Conservation (phyloP, 2,888 invertebrate species). For the Listrodromus nycthemerus region DNA sequence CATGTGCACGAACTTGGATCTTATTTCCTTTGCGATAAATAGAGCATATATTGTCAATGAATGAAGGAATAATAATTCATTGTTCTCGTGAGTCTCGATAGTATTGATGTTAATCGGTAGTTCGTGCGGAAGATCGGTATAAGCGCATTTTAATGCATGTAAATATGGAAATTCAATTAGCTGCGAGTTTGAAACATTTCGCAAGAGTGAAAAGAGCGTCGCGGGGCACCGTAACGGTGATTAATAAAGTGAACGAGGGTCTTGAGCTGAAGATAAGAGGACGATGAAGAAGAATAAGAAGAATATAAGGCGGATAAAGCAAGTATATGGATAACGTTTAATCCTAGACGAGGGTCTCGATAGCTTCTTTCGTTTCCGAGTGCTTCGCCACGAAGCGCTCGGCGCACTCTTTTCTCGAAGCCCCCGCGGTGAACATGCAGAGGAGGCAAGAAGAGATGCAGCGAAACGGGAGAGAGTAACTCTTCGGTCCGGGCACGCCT, state of each 20-base stretch:
- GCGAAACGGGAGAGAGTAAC: slow-evolving; percentile 70
- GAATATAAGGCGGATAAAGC: slow-evolving; percentile 8
- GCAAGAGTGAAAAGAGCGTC: slow-evolving; percentile 53
- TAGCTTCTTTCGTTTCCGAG: slow-evolving; percentile 55
- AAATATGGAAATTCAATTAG: slow-evolving; percentile 68
- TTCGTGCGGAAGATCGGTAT: slow-evolving; percentile 23
- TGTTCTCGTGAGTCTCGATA: neutral
- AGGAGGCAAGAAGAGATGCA: slow-evolving; percentile 34
- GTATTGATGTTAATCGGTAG: slow-evolving; percentile 39
- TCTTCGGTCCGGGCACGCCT: slow-evolving; percentile 70
- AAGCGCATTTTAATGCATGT: slow-evolving; percentile 53
- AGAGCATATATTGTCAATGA: slow-evolving; percentile 68
- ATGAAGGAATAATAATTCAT: slow-evolving; percentile 48
- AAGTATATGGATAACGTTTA: slow-evolving; percentile 49
- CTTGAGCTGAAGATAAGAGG: slow-evolving; percentile 40
- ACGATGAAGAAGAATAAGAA: slow-evolving; percentile 17
- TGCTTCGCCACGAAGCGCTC: slow-evolving; percentile 15
- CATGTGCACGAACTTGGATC: slow-evolving; percentile 30
- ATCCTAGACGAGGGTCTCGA: slow-evolving; percentile 47
- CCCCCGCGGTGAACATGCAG: slow-evolving; percentile 32
- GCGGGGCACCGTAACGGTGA: slow-evolving; percentile 52
- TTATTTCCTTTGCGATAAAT: slow-evolving; percentile 69
- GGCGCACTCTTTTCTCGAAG: slow-evolving; percentile 24
- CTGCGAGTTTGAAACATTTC: slow-evolving; percentile 59
- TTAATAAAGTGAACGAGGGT: slow-evolving; percentile 58